A percentile compares a stretch with the other conserved stretches of the same genome.
Evolutionary conservation across 1,140 invertebrate species (phyloP).

Genomic region (Heliconius congener): DNA sequence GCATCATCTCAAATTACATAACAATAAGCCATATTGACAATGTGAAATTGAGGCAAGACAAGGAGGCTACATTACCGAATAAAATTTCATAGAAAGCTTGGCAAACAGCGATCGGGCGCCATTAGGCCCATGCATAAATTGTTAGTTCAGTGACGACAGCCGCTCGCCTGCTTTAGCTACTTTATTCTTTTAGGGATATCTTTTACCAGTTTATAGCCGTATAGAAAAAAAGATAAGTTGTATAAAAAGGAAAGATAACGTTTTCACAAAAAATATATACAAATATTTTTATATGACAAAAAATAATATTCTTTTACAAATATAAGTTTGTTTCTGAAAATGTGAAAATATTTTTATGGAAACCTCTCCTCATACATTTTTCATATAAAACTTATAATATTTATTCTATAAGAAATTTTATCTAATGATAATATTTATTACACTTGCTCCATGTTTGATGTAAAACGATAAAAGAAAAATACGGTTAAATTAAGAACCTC

Average conservation of each 20-base stretch:
- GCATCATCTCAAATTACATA: constrained; percentile 34
- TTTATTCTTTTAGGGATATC: constrained; percentile 13
- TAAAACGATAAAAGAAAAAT: no score
- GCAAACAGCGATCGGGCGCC: constrained; percentile 75
- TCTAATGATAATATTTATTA: not conserved
- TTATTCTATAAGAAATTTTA: no score
- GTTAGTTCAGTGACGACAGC: constrained; percentile 69
- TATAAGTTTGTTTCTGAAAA: no score
- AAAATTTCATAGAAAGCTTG: constrained; percentile 79
- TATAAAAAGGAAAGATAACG: not conserved
- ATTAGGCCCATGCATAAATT: constrained; percentile 79
- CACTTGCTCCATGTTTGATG: no score
- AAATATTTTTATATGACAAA: not conserved
- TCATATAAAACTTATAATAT: not conserved
- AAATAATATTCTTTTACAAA: not conserved
- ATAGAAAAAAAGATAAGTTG: not conserved
- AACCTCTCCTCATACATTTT: not conserved
- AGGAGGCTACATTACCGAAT: constrained; percentile 62
- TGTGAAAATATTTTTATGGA: not conserved
- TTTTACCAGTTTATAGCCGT: constrained; percentile 19
- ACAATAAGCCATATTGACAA: constrained; percentile 54
- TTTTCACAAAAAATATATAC: not conserved
- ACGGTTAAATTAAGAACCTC: no score
- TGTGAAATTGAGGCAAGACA: constrained; percentile 47
- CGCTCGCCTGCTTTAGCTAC: constrained; percentile 10